phyloP scores from a whole-genome alignment of 1,140 invertebrate species.

The Rhynchophorus ferrugineus region DNA sequence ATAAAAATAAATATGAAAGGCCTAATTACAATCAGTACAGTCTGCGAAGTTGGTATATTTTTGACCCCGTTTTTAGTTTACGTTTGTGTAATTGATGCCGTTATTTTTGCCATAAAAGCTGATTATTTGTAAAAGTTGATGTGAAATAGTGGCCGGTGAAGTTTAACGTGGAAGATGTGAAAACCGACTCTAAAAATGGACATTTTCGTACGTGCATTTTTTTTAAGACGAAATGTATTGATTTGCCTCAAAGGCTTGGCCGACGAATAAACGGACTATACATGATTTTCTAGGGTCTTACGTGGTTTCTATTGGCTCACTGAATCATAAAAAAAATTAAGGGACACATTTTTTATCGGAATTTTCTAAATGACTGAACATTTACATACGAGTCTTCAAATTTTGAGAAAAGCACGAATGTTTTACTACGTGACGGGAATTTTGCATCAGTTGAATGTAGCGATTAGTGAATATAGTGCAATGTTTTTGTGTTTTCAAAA shows the following conservation, averaged over 20 bases:
- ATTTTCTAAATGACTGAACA: slow-evolving; percentile 43
- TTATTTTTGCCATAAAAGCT: slow-evolving; percentile 32
- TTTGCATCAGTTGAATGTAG: slow-evolving; percentile 1
- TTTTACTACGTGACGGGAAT: slow-evolving; percentile 5
- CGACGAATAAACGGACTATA: slow-evolving; percentile 39
- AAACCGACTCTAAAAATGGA: slow-evolving; percentile 30
- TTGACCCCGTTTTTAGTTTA: slow-evolving; percentile 39
- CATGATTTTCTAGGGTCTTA: slow-evolving; percentile 40
- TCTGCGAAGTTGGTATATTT: slow-evolving; percentile 32
- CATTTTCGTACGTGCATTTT: slow-evolving; percentile 35
- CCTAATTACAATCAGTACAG: slow-evolving; percentile 34
- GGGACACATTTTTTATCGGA: slow-evolving; percentile 39
- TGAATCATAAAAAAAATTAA: slow-evolving; percentile 42
- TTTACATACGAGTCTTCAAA: slow-evolving; percentile 37
- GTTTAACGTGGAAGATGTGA: slow-evolving; percentile 22
- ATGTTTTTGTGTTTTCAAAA: slow-evolving; percentile 25
- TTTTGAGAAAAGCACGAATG: slow-evolving; percentile 32
- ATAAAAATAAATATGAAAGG: slow-evolving; percentile 42
- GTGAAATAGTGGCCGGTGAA: slow-evolving; percentile 21
- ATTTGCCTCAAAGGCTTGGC: slow-evolving; percentile 42
- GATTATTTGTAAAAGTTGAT: slow-evolving; percentile 29
- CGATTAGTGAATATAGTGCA: slow-evolving; percentile 3
- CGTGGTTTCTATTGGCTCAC: slow-evolving; percentile 41
- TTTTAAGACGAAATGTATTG: slow-evolving; percentile 40
- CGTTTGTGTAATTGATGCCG: slow-evolving; percentile 34